Conservation (phyloP, 1,140 invertebrate species). For the Drosophila hydei region DNA sequence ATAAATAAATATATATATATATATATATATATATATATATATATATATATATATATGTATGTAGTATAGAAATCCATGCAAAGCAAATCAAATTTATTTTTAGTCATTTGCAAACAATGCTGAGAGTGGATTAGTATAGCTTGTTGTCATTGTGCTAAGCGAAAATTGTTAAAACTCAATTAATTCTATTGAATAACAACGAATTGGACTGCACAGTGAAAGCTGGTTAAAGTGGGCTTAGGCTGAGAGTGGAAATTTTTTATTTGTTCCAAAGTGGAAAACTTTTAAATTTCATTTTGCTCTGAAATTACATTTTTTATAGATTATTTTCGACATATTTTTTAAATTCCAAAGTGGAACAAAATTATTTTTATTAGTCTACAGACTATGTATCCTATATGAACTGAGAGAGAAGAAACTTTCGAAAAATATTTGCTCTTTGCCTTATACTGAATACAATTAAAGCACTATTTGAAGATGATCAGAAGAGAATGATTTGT, state of each 20-base stretch:
- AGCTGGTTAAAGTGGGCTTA: neutral
- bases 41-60: neutral
- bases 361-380: no score
- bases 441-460: no score
- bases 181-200: conserved; percentile 26
- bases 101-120: conserved; percentile 38
- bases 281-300: neutral
- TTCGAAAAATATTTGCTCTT: no score
- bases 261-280: no score
- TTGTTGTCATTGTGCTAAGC: conserved; percentile 5
- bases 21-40: neutral
- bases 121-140: conserved; percentile 21
- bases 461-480: no score
- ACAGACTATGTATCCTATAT: no score
- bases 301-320: neutral
- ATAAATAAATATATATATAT: neutral
- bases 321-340: neutral
- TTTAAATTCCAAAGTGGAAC: neutral
- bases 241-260: neutral
- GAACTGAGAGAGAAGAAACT: no score
- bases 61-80: conserved; percentile 8
- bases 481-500: no score
- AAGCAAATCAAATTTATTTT: conserved; percentile 9
- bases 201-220: conserved; percentile 8
- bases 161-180: conserved; percentile 34